A percentile compares a stretch with the other conserved stretches of the same genome.
Conservation (phyloP, 1,140 invertebrate species). For the Eulimnadia texana region DNA sequence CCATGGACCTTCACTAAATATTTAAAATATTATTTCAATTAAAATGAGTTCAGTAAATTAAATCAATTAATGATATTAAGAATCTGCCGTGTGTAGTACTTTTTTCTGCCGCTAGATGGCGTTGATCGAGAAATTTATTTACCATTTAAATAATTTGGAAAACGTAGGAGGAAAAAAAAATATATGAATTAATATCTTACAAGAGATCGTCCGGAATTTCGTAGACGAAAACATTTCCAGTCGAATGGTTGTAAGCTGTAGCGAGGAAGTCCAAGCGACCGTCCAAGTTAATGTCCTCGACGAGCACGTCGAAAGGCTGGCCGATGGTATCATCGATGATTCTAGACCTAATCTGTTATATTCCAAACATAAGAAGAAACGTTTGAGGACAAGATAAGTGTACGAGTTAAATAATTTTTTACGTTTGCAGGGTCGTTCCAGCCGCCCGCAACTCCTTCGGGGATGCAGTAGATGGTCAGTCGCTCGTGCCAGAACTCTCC, state of each 20-base stretch:
- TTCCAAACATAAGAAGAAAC: constrained; percentile 6
- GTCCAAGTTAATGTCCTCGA: constrained; percentile 29
- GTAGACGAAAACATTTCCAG: constrained; percentile 27
- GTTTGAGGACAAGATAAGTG: not conserved
- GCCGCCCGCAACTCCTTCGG: constrained; percentile 20
- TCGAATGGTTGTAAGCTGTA: constrained; percentile 25
- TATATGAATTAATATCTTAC: constrained; percentile 15
- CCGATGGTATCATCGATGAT: constrained; percentile 27
- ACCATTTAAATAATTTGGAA: too few species aligned
- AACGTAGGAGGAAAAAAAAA: not conserved
- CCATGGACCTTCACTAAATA: constrained; percentile 24
- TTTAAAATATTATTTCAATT: constrained; percentile 1
- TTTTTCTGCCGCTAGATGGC: too few species aligned
- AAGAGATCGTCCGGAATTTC: constrained; percentile 29
- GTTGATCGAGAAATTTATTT: too few species aligned
- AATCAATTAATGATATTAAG: too few species aligned
- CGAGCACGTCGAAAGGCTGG: constrained; percentile 27
- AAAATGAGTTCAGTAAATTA: too few species aligned
- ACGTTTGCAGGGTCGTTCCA: constrained; percentile 27
- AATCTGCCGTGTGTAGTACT: too few species aligned
- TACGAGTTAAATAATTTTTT: constrained; percentile 10
- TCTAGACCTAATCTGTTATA: constrained; percentile 23
- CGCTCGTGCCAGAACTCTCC: constrained; percentile 28
- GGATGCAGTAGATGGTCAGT: constrained; percentile 28
- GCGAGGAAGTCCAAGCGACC: constrained; percentile 27